Conservation (phyloP, 92 coral and sea anemone species). For the Phymanthus crucifer region DNA sequence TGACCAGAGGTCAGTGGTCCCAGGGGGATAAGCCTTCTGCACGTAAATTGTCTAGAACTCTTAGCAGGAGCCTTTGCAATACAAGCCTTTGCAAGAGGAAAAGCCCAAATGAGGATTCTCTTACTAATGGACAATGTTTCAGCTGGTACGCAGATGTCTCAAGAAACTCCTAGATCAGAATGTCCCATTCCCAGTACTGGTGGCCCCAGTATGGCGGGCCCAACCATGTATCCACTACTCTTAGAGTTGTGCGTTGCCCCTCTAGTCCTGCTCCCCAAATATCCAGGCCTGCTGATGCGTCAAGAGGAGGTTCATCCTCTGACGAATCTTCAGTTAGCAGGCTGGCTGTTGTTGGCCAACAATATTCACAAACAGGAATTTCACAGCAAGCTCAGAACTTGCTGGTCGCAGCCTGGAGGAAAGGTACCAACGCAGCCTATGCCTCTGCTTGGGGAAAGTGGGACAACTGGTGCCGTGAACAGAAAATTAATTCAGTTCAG, state of each 20-base stretch:
- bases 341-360: conserved; percentile 58
- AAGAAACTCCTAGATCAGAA: conserved; percentile 36
- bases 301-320: conserved; percentile 47
- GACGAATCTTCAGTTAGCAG: conserved; percentile 52
- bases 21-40: conserved; percentile 34
- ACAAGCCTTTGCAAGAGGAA: conserved; percentile 27
- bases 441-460: conserved; percentile 57
- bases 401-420: conserved; percentile 58
- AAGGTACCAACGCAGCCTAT: conserved; percentile 41
- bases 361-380: conserved; percentile 52
- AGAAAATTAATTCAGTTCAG: conserved; percentile 46
- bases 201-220: conserved; percentile 47
- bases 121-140: conserved; percentile 51
- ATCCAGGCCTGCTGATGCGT: conserved; percentile 39
- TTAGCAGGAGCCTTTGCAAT: conserved; percentile 62
- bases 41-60: conserved; percentile 56
- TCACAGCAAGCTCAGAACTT: conserved; percentile 43
- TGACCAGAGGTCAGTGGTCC: conserved; percentile 55
- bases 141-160: conserved; percentile 45
- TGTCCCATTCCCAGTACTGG: conserved; percentile 43
- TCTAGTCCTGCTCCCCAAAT: conserved; percentile 42
- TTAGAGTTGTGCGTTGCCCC: conserved; percentile 49
- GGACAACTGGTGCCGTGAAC: conserved; percentile 59
- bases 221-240: conserved; percentile 60
- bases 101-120: conserved; percentile 26